Evolutionary conservation across 2,113 vertebrate species (phyloP), one percentile per base, ranked within the genome.

Genomic region (Notiomystis cincta): DNA sequence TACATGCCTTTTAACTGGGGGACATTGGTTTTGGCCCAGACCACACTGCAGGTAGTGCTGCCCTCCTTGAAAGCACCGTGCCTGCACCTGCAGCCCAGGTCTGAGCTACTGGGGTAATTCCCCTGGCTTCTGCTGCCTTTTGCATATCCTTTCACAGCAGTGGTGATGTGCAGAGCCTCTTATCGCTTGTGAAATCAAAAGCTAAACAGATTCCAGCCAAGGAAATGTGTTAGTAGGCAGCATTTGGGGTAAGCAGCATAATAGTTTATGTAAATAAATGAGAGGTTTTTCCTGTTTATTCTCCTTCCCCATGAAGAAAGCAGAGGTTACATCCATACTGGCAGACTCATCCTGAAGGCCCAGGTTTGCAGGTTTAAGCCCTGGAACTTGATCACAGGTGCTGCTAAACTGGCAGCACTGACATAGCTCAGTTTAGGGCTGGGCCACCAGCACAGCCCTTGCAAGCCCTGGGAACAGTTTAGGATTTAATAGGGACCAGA

Each of bases 211-310:
- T 75, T 82, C 56, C 72, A 93, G 56, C 4, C 47, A 66, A 78
- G 44, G 38, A 51, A 87, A 51, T 57, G 9, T 60, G 60, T 76
- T 37, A 71, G 40, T 47, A 89, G 60, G 35, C 57, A 75, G 35
- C 15, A 57, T 87, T 91, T 94, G 12, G 57, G 40, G 53, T 64
- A 91, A 85, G 69, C 2, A 1, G 35, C 5, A 4, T 44, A 72
- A 56, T 31, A 38, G 30, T 85, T 75, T 64, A 87, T 72, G 73
- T n/a, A 95, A 91, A 89, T 93, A 84, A 51, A 18, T 51, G 16
- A 78, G 81, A 82, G 37, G 61, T 40, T 94, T 90, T 94, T 95
- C 94, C 82, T 90, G 90, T 95, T 94, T 93, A n/a, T 53, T 71
- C 38, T 88, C 24, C 51, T 71, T 91, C 22, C 47, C 48, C 44